Base-by-base conservation (phyloP, 2,888 invertebrate genomes). In the Drosophila mimica region DNA sequence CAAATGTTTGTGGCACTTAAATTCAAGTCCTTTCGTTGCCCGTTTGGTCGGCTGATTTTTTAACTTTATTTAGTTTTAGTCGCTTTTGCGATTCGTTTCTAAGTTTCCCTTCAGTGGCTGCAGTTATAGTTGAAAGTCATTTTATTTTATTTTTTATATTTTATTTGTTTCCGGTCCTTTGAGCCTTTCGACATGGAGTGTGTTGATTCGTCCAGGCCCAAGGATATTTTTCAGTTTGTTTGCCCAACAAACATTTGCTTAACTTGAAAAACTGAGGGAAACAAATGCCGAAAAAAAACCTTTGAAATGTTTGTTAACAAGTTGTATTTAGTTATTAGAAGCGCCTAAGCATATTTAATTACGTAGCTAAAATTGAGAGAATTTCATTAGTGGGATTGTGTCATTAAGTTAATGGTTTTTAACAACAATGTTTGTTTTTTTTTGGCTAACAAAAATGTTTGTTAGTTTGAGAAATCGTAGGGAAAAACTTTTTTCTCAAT, bases 1-100 rank as follows among this genome's bases (percentile, higher is more conserved):
- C 83, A 88, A 83, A 83, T 82, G 85, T 80, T 80, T 75, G 80
- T 61, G 64, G 69, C 69, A 67, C 74, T 46, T 57, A 38, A 57
- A 20, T n/a, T 20, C 57, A 15, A 30, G 20, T 20, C 20, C 8
- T 2, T 46, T 46, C 15, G 15, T 25, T 20, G 43, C 20, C 43
- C 20, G n/a, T 38, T 56, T 28, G 54, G 33, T 33, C 38, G 17
- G 31, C 48, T 52, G 28, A 17, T 31, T 74, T 52, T 33, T 31
- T 31, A 9, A 6, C 20, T 49, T 61, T 13, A 48, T 51, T 30
- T 49, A 40, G 56, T 62, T 62, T 62, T 33, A 46, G 43, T 63
- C 62, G 61, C 40, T 68, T 72, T 60, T 38, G 30, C 58, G 57
- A 46, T 64, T 60, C 38, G 51, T 25, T n/a, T n/a, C 38, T 78